Conservation (phyloP, 2,888 invertebrate genomes). For the Nomada ruficornis region DNA sequence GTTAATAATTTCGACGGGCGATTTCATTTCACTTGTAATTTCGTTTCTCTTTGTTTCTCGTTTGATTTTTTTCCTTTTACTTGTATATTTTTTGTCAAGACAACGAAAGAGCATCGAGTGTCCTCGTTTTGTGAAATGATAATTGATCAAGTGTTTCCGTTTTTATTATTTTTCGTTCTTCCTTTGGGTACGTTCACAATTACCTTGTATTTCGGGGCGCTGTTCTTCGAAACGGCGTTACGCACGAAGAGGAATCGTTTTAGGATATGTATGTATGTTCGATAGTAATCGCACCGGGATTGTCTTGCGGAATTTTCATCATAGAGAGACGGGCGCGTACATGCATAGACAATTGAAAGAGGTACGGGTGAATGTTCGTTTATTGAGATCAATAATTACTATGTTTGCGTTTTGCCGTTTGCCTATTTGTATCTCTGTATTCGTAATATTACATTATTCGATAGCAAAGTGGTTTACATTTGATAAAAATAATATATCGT, state of each 20-base stretch:
- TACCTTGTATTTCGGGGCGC: slow-evolving; percentile 6
- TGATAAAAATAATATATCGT: slow-evolving; percentile 75
- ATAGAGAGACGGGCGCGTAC: slow-evolving; percentile 2
- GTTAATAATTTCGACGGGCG: not conserved
- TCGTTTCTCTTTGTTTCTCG: not conserved
- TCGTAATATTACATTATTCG: slow-evolving; percentile 60
- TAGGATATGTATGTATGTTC: not conserved
- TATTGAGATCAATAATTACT: slow-evolving; percentile 55
- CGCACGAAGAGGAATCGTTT: slow-evolving; percentile 13
- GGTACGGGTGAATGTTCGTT: slow-evolving; percentile 40
- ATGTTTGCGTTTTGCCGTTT: slow-evolving; percentile 66
- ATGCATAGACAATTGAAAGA: not conserved
- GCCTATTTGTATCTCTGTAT: slow-evolving; percentile 68
- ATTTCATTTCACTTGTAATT: slow-evolving; percentile 6
- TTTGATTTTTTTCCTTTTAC: slow-evolving; percentile 2
- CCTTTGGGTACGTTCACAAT: not conserved
- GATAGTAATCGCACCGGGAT: not conserved
- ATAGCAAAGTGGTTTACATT: slow-evolving; percentile 72
- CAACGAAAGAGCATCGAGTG: not conserved
- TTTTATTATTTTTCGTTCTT: not conserved
- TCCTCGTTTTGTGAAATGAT: slow-evolving; percentile 5
- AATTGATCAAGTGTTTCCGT: not conserved
- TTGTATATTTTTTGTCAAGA: not conserved
- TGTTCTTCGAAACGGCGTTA: slow-evolving; percentile 8
- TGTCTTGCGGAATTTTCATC: slow-evolving; percentile 7